Evolutionary conservation across 2,888 invertebrate species (phyloP).

Genomic region (Meloe dianella): DNA sequence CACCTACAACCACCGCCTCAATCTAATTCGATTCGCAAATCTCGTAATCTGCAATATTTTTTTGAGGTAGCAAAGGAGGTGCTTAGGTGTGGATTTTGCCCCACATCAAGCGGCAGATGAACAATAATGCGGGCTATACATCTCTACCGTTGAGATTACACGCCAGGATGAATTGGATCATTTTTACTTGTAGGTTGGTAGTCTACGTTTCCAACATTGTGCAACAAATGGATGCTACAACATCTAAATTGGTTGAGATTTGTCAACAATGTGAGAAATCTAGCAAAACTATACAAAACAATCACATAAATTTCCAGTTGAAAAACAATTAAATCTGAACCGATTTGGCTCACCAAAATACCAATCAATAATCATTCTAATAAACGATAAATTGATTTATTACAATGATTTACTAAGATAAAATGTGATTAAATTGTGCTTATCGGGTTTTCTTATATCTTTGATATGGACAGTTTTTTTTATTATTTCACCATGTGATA

Average conservation of each 20-base stretch:
- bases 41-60: conserved; percentile 26
- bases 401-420: not conserved
- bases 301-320: not conserved
- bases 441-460: not conserved
- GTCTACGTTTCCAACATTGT: conserved; percentile 28
- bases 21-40: conserved; percentile 30
- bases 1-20: conserved; percentile 12
- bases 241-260: conserved; percentile 33
- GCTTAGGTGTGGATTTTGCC: conserved; percentile 35
- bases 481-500: not conserved
- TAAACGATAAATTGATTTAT: not conserved
- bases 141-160: conserved; percentile 36
- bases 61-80: conserved; percentile 19
- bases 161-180: conserved; percentile 37
- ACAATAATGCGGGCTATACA: conserved; percentile 37
- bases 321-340: not conserved
- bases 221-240: conserved; percentile 36
- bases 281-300: not conserved
- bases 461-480: not conserved
- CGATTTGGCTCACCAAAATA: not conserved
- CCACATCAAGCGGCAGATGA: conserved; percentile 34
- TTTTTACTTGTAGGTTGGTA: conserved; percentile 36
- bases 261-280: conserved; percentile 28
- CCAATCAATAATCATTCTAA: not conserved
- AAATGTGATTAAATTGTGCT: not conserved